A percentile compares a stretch with the other conserved stretches of the same genome.
These are phyloP conservation scores for Apoda limacodes DNA, from an alignment of 2,888 invertebrate species.

Conservation along the genomic window DNA sequence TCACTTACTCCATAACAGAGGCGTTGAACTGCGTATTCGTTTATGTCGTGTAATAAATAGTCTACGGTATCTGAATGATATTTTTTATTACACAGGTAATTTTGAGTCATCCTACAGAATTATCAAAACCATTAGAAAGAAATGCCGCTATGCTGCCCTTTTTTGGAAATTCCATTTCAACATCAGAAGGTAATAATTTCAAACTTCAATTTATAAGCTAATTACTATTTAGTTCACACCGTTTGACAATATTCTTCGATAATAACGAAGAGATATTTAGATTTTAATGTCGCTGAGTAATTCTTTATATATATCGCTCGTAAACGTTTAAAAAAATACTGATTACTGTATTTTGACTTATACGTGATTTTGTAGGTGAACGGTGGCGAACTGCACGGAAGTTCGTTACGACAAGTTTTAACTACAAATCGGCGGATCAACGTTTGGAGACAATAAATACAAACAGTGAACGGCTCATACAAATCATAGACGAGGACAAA, in stretches of 20 bases:
- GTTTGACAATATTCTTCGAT: too few relatives aligned
- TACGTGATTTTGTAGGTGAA: constrained; percentile 24
- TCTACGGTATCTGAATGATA: too few relatives aligned
- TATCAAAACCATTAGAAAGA: constrained; percentile 26
- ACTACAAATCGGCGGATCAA: constrained; percentile 25
- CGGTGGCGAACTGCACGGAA: constrained; percentile 28
- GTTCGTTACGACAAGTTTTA: constrained; percentile 26
- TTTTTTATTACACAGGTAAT: constrained; percentile 20
- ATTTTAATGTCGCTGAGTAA: too few relatives aligned
- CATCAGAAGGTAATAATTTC: constrained; percentile 31
- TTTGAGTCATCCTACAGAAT: constrained; percentile 24
- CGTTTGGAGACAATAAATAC: constrained; percentile 23
- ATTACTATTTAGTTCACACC: too few relatives aligned
- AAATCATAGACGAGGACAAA: constrained; percentile 22
- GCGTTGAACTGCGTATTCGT: too few relatives aligned
- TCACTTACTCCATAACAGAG: too few relatives aligned
- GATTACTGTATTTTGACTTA: too few relatives aligned
- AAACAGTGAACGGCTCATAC: constrained; percentile 21
- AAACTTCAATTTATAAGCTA: too few relatives aligned
- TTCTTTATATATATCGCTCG: too few relatives aligned
- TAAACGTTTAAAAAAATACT: too few relatives aligned
- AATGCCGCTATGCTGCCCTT: constrained; percentile 29
- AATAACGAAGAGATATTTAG: too few relatives aligned
- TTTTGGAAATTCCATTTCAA: constrained; percentile 30
- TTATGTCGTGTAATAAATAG: too few relatives aligned